Evolutionary conservation across 2,113 vertebrate genomes (phyloP).

Genomic region (Callopanchax toddi): DNA sequence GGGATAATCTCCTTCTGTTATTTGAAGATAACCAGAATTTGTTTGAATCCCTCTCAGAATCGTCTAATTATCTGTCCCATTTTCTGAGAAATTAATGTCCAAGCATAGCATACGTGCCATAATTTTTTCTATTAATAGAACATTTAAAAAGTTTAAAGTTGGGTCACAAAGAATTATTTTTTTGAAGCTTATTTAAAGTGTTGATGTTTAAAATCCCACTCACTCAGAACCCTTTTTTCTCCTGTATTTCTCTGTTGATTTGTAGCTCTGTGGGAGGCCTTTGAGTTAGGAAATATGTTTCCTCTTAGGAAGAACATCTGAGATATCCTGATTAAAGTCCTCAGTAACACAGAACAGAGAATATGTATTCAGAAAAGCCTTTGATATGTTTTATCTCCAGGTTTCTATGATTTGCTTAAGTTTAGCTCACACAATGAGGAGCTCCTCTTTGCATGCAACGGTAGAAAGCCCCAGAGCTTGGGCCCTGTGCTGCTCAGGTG

Average conservation of each 20-base stretch:
- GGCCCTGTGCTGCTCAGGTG: slow-evolving; percentile 35
- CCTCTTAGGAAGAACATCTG: slow-evolving; percentile 56
- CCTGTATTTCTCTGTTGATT: slow-evolving; percentile 16
- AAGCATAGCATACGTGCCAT: no score
- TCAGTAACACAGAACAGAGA: slow-evolving; percentile 26
- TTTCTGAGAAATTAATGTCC: no score
- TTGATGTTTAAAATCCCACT: slow-evolving; percentile 1
- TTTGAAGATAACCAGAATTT: no score
- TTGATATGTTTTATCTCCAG: slow-evolving; percentile 54
- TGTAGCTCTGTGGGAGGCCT: slow-evolving; percentile 44
- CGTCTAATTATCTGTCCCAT: no score
- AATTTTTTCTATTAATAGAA: no score
- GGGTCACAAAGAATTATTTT: no score
- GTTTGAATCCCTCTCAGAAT: no score
- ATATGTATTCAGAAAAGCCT: slow-evolving; percentile 39
- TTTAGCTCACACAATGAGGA: slow-evolving; percentile 38
- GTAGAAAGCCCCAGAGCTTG: slow-evolving; percentile 22
- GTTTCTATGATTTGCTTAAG: slow-evolving; percentile 56
- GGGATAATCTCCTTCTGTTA: no score
- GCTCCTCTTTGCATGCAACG: slow-evolving; percentile 39
- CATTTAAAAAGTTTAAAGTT: not conserved
- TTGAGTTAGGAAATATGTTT: slow-evolving; percentile 64
- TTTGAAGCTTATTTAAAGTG: not conserved
- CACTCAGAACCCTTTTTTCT: slow-evolving; percentile 2
- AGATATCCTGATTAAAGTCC: slow-evolving; percentile 58